Percentiles rank a stretch among this genome's conserved stretches.
Conservation (phyloP, 2,888 invertebrate species). For the Himalopsyche japonica region DNA sequence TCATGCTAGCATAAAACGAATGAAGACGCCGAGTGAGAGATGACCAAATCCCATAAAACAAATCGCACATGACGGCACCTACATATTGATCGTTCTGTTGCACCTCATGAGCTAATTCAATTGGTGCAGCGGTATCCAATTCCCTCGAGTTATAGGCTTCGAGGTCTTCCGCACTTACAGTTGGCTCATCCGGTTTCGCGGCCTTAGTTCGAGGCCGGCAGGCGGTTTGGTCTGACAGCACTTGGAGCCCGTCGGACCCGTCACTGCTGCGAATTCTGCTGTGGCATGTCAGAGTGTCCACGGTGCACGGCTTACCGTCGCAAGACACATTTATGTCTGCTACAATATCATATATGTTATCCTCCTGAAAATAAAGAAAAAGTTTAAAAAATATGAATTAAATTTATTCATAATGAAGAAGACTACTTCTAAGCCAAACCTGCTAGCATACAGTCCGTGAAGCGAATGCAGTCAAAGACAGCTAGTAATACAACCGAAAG, state of each 20-base stretch:
- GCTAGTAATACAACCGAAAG: no score
- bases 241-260: background rate
- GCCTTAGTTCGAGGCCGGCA: background rate
- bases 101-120: constrained; percentile 30
- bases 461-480: no score
- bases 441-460: no score
- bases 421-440: no score
- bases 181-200: background rate
- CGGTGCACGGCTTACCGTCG: constrained; percentile 43
- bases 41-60: background rate
- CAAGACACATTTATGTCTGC: constrained; percentile 47
- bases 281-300: constrained; percentile 47
- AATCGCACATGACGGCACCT: background rate
- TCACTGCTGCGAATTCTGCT: constrained; percentile 10
- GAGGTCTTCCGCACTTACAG: background rate
- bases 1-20: background rate
- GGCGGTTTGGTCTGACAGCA: constrained; percentile 2
- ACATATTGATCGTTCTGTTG: constrained; percentile 32
- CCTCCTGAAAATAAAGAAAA: constrained; percentile 45
- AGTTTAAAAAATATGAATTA: no score
- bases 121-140: background rate
- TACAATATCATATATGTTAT: constrained; percentile 47
- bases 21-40: background rate
- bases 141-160: background rate
- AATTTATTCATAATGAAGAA: no score